phyloP scores from a whole-genome alignment of 2,113 vertebrate species.

The Microcebus griseorufus region DNA sequence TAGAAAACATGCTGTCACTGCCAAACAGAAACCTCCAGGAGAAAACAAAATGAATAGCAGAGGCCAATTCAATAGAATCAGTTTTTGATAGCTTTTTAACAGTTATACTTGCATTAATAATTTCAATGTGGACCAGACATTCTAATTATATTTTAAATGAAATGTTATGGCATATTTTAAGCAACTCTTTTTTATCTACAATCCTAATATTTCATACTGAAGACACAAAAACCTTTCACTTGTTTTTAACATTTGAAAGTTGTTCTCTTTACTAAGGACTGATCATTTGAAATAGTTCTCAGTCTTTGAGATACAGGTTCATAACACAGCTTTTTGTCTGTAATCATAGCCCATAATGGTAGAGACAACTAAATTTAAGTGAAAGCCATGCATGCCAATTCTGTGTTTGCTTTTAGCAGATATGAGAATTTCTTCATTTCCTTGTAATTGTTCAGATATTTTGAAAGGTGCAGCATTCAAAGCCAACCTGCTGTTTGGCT shows the following conservation, averaged over 20 bases:
- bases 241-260: constrained; percentile 75
- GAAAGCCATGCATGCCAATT: constrained; percentile 73
- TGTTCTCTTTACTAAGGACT: constrained; percentile 79
- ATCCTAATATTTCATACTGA: constrained; percentile 76
- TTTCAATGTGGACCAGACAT: constrained; percentile 82
- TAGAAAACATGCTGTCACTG: constrained; percentile 82
- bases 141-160: constrained; percentile 79
- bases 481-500: constrained; percentile 64
- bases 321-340: constrained; percentile 75
- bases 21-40: constrained; percentile 80
- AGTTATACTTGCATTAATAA: constrained; percentile 77
- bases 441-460: constrained; percentile 72
- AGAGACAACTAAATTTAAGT: constrained; percentile 61
- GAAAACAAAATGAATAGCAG: constrained; percentile 58
- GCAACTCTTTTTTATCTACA: constrained; percentile 82
- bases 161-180: constrained; percentile 82
- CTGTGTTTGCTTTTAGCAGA: constrained; percentile 61
- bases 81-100: constrained; percentile 87
- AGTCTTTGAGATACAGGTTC: constrained; percentile 71
- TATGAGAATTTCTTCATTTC: constrained; percentile 64
- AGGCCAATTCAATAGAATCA: constrained; percentile 81
- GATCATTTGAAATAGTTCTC: constrained; percentile 67
- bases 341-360: constrained; percentile 61
- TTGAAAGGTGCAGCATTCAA: constrained; percentile 59
- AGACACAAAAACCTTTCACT: constrained; percentile 78